Percentiles rank a stretch among this genome's conserved stretches.
These are phyloP conservation scores for Stercorarius parasiticus DNA, from an alignment of 2,113 vertebrate genomes.

Conservation along the genomic window DNA sequence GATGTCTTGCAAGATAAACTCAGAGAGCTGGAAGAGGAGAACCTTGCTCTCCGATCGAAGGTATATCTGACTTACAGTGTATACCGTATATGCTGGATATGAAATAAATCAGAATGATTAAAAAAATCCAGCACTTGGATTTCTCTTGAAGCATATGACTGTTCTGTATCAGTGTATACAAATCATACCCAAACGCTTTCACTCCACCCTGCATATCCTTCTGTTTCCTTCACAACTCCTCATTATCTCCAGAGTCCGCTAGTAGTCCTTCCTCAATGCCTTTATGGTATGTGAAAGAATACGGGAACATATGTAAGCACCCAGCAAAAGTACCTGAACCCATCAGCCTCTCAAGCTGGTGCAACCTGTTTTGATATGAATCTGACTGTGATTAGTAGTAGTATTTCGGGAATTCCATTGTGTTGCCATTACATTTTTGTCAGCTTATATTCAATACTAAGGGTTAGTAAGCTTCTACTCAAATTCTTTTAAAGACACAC, in stretches of 20 bases:
- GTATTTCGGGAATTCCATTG: not conserved
- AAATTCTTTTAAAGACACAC: not conserved
- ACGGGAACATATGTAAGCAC: not conserved
- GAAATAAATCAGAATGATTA: not conserved
- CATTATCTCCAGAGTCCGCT: not conserved
- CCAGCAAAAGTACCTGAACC: not conserved
- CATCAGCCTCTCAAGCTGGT: not conserved
- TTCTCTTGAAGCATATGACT: not conserved
- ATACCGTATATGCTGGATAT: not conserved
- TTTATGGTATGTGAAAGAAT: not conserved
- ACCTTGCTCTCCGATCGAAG: conserved; percentile 88
- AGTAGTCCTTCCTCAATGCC: not conserved
- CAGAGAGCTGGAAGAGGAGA: conserved; percentile 94
- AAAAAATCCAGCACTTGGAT: not conserved
- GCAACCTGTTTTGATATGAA: not conserved
- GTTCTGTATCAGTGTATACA: not conserved
- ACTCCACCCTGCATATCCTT: not conserved
- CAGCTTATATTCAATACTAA: not conserved
- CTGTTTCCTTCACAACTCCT: not conserved
- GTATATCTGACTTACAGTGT: not conserved
- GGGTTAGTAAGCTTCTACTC: not conserved
- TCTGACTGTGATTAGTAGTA: not conserved
- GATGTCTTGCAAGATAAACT: conserved; percentile 91
- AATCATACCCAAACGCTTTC: not conserved
- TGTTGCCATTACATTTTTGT: not conserved